These are phyloP conservation scores for Pagetopsis macropterus DNA, from an alignment of 2,797 vertebrate genomes.

Conservation along the genomic window DNA sequence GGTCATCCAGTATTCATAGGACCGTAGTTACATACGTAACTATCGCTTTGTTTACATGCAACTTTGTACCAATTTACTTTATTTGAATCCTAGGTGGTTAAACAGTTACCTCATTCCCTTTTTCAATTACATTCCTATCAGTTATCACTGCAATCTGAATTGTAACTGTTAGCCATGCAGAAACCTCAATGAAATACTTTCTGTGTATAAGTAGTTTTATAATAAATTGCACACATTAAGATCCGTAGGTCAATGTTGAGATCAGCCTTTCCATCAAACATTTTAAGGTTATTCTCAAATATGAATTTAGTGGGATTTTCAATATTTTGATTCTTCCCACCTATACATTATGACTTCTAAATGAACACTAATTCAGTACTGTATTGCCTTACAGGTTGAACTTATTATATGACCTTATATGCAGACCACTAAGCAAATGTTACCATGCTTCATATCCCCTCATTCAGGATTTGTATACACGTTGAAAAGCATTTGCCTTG, in stretches of 20 bases:
- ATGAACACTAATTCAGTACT: slow-evolving; percentile 14
- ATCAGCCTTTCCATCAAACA: background rate
- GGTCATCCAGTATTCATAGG: too few relatives aligned
- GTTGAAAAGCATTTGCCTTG: slow-evolving; percentile 7
- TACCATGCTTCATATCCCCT: background rate
- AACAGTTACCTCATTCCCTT: background rate
- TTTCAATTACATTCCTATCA: background rate
- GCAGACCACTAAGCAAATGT: slow-evolving; percentile 38
- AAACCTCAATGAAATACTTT: slow-evolving; percentile 34
- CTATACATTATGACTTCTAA: background rate
- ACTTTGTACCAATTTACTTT: slow-evolving; percentile 7
- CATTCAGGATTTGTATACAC: slow-evolving; percentile 11
- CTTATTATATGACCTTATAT: slow-evolving; percentile 27
- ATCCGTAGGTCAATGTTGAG: background rate
- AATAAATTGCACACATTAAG: background rate
- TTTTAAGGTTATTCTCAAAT: background rate
- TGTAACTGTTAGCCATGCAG: background rate
- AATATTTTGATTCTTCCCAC: background rate
- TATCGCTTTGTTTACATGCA: slow-evolving; percentile 10
- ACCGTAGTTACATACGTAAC: too few relatives aligned
- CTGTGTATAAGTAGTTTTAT: slow-evolving; percentile 38
- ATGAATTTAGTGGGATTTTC: background rate
- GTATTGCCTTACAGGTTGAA: background rate
- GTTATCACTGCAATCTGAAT: slow-evolving; percentile 2
- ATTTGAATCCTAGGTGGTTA: background rate